A percentile compares a stretch with the other conserved stretches of the same genome.
These are phyloP conservation scores for Serilophus lunatus DNA, from an alignment of 2,113 vertebrate species.

Conservation along the genomic window DNA sequence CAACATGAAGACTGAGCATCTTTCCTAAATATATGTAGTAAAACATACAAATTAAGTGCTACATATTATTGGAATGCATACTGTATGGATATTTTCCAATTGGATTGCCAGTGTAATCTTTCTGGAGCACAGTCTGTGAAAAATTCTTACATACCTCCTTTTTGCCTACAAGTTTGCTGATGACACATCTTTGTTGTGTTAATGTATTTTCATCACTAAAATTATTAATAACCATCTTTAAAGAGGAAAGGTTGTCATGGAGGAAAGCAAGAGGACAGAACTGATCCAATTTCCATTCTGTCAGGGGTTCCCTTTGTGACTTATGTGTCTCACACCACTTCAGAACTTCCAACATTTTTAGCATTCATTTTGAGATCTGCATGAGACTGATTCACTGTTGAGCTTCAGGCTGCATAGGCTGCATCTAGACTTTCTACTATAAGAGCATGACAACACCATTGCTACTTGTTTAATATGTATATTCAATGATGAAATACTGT, in stretches of 20 bases:
- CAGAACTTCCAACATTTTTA: background rate
- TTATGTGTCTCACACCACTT: background rate
- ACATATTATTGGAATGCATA: background rate
- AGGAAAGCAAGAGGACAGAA: background rate
- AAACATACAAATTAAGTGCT: background rate
- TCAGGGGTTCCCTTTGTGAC: background rate
- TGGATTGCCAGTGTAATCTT: background rate
- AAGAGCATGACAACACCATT: fast-evolving
- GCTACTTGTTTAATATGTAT: background rate
- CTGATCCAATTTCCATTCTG: background rate
- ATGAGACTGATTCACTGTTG: background rate
- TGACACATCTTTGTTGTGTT: background rate
- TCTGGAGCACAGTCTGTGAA: background rate
- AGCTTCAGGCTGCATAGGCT: background rate
- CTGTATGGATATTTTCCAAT: background rate
- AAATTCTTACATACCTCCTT: background rate
- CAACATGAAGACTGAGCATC: background rate
- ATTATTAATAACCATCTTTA: background rate
- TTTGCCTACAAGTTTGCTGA: background rate
- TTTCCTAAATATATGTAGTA: background rate
- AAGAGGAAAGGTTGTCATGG: background rate
- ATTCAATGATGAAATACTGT: background rate
- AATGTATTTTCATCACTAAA: background rate
- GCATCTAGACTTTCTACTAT: background rate
- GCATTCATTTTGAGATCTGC: background rate